Evolutionary conservation across 2,888 invertebrate species (phyloP).

Genomic region (Zootermopsis nevadensis): DNA sequence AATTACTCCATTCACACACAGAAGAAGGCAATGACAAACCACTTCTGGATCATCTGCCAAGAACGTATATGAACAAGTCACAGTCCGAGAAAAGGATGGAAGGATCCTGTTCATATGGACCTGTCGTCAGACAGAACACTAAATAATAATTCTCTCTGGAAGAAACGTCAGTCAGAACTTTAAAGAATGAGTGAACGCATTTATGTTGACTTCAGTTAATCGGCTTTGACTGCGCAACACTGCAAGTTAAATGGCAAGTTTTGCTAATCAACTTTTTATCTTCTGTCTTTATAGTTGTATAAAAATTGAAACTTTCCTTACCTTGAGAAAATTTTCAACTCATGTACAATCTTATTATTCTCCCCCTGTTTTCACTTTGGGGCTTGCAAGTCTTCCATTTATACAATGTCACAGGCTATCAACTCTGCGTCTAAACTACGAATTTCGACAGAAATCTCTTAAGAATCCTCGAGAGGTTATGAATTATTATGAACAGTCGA

Average conservation of each 20-base stretch:
- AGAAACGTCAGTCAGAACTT: too few species aligned
- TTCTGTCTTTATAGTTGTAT: neutral
- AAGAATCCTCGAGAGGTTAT: neutral
- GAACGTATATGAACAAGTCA: too few species aligned
- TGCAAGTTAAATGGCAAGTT: neutral
- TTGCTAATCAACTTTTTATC: neutral
- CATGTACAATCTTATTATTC: conserved; percentile 14
- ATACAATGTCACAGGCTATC: conserved; percentile 3
- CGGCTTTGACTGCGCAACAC: neutral
- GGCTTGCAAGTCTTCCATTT: neutral
- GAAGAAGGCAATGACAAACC: too few species aligned
- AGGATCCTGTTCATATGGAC: too few species aligned
- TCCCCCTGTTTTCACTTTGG: neutral
- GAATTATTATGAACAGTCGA: conserved; percentile 9
- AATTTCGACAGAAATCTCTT: neutral
- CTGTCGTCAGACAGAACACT: too few species aligned
- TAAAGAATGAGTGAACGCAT: neutral
- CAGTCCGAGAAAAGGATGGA: too few species aligned
- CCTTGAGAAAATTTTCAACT: neutral
- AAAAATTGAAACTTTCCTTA: neutral
- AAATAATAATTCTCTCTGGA: too few species aligned
- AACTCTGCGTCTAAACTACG: neutral
- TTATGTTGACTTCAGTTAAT: neutral
- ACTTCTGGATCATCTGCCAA: too few species aligned
- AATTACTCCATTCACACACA: too few species aligned